Evolutionary conservation across 1,140 invertebrate species (phyloP).

Genomic region (Papilio dardanus): DNA sequence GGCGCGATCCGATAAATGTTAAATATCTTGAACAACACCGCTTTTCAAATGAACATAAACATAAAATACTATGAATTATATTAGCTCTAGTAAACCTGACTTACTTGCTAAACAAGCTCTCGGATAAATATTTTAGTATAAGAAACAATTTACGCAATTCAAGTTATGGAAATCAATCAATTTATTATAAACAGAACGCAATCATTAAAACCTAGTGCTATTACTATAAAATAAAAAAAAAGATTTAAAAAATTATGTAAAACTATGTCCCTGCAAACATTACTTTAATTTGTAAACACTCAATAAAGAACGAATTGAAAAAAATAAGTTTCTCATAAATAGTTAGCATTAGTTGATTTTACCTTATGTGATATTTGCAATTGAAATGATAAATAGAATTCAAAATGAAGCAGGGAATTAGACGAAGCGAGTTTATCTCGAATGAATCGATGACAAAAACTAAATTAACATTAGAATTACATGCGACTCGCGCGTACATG

Average conservation of each 20-base stretch:
- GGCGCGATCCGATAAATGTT: slow-evolving; percentile 18
- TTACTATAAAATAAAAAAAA: neutral
- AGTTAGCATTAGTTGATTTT: neutral
- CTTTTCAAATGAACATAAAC: slow-evolving; percentile 19
- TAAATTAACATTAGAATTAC: neutral
- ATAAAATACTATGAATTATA: slow-evolving; percentile 19
- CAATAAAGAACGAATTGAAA: neutral
- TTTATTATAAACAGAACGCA: too few species aligned
- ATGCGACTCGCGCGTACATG: neutral
- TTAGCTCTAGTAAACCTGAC: neutral
- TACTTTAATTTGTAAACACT: neutral
- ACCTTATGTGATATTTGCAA: neutral
- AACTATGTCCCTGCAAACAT: neutral
- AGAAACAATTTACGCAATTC: neutral
- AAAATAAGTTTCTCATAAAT: neutral
- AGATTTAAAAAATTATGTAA: neutral
- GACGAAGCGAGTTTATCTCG: neutral
- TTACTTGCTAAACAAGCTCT: neutral
- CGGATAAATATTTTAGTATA: neutral
- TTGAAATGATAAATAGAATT: neutral
- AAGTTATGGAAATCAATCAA: neutral
- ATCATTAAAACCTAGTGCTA: too few species aligned
- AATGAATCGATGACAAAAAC: neutral
- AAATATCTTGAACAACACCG: slow-evolving; percentile 12
- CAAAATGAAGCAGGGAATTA: neutral